Percentiles rank a stretch among this genome's conserved stretches.
Evolutionary conservation across 1,140 invertebrate genomes (phyloP).

Genomic region (Harpegnathos saltator): DNA sequence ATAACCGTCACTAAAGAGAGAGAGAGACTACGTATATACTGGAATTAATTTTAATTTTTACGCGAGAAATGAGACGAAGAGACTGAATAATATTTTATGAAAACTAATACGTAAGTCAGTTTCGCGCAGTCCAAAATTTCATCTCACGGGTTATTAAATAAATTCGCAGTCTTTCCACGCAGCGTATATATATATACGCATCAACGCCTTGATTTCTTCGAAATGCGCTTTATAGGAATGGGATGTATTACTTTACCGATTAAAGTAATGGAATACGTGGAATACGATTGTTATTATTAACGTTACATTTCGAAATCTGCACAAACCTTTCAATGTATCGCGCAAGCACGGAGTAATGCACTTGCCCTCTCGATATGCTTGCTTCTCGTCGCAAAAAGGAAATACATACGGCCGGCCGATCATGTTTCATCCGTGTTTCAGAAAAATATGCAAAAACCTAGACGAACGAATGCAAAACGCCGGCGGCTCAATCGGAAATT

Average conservation of each 20-base stretch:
- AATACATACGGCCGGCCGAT: neutral
- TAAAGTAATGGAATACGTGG: neutral
- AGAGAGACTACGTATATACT: too few relatives aligned
- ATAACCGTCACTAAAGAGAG: too few relatives aligned
- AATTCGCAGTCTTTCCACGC: neutral
- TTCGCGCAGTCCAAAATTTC: neutral
- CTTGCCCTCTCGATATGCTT: slow-evolving; percentile 10
- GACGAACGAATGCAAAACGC: neutral
- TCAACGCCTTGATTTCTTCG: neutral
- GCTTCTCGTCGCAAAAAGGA: neutral
- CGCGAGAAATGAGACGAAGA: neutral
- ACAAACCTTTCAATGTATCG: neutral
- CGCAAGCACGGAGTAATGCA: neutral
- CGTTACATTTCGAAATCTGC: neutral
- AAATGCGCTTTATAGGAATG: neutral
- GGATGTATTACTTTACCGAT: neutral
- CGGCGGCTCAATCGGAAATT: slow-evolving; percentile 6
- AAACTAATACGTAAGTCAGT: neutral
- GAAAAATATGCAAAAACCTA: neutral
- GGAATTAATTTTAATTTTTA: too few relatives aligned
- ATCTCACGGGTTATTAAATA: neutral
- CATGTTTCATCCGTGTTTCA: neutral
- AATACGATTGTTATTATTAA: neutral
- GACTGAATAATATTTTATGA: neutral
- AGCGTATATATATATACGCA: too few relatives aligned